Evolutionary conservation across 2,888 invertebrate genomes (phyloP).

Genomic region (Acholoe squamosa): DNA sequence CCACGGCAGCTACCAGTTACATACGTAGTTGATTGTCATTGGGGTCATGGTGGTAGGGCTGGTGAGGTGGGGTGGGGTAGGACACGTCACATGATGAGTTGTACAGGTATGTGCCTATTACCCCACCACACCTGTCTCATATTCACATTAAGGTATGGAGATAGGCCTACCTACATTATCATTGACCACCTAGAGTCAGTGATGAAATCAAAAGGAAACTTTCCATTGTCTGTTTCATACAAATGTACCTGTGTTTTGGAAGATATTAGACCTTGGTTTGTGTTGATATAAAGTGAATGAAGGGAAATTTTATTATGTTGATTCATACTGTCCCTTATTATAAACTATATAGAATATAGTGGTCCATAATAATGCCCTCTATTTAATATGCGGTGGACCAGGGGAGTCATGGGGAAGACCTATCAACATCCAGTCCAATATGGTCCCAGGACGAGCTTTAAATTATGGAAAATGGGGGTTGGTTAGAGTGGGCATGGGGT

Average conservation of each 20-base stretch:
- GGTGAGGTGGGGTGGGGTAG: not conserved
- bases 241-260: too few species aligned
- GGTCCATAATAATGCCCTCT: not conserved
- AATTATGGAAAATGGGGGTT: not conserved
- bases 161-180: not conserved
- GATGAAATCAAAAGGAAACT: not conserved
- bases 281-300: not conserved
- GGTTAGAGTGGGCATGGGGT: not conserved
- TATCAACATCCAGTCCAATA: not conserved
- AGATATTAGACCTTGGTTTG: too few species aligned
- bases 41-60: not conserved
- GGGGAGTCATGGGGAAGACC: not conserved
- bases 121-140: conserved; percentile 19
- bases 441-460: conserved; percentile 18
- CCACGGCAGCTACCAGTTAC: not conserved
- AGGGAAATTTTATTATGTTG: not conserved
- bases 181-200: not conserved
- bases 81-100: not conserved
- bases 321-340: not conserved
- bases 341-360: too few species aligned
- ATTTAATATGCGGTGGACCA: not conserved
- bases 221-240: too few species aligned
- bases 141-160: not conserved
- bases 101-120: not conserved
- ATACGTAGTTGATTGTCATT: conserved; percentile 2